Percentiles rank a stretch among this genome's conserved stretches.
Evolutionary conservation across 2,888 invertebrate genomes (phyloP).

Genomic region (Geotrupes spiniger): DNA sequence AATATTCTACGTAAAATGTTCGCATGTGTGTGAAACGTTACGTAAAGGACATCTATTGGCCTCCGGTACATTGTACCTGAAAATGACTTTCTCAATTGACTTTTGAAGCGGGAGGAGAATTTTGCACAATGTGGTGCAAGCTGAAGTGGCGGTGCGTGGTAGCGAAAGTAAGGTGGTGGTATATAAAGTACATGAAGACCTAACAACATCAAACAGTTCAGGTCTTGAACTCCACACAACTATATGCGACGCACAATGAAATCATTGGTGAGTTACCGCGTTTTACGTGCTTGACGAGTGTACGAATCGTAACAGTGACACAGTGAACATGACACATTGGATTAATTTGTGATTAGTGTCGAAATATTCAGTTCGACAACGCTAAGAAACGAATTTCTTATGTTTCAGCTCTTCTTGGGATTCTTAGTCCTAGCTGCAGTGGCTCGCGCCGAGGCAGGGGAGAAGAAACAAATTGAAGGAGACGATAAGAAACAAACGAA

Average conservation of each 20-base stretch:
- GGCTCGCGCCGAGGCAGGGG: constrained; percentile 66
- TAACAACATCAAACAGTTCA: constrained; percentile 59
- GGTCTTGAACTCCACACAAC: constrained; percentile 52
- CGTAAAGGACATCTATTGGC: constrained; percentile 44
- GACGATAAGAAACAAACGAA: constrained; percentile 76
- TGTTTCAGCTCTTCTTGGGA: constrained; percentile 54
- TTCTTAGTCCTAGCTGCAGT: constrained; percentile 71
- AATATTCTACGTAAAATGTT: constrained; percentile 1
- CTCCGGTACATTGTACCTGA: constrained; percentile 30
- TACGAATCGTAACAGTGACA: constrained; percentile 14
- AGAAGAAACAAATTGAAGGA: constrained; percentile 56
- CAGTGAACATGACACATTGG: constrained; percentile 2
- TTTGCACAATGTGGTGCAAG: constrained; percentile 42
- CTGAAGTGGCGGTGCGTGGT: constrained; percentile 39
- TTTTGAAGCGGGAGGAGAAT: constrained; percentile 38
- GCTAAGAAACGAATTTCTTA: constrained; percentile 18
- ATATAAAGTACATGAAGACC: constrained; percentile 55
- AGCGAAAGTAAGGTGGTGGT: constrained; percentile 56
- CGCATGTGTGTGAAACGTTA: constrained; percentile 32
- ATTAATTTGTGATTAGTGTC: constrained; percentile 11
- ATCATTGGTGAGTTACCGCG: constrained; percentile 53
- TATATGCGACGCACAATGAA: constrained; percentile 49
- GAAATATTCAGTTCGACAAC: not conserved
- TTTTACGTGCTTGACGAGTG: constrained; percentile 9
- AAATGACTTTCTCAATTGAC: constrained; percentile 45